Conservation (phyloP, 2,888 invertebrate genomes). For the Lochmaea crataegi region DNA sequence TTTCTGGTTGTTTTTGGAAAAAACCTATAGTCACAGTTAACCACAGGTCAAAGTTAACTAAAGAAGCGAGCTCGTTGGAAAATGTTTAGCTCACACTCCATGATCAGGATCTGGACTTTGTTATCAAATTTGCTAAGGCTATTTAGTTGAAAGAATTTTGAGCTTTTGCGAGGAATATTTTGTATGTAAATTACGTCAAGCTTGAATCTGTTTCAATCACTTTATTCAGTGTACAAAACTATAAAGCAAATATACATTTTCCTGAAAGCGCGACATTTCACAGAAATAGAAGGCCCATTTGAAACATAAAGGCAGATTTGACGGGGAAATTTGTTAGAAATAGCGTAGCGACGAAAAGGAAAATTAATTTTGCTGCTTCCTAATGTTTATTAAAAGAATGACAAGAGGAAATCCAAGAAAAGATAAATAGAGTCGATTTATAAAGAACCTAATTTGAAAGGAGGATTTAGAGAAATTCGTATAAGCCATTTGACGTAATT, state of each 20-base stretch:
- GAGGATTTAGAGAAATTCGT: constrained; percentile 52
- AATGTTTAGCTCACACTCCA: too few species aligned
- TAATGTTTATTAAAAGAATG: constrained; percentile 46
- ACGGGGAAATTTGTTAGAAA: constrained; percentile 36
- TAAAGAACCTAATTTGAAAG: constrained; percentile 46
- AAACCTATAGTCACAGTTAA: too few species aligned
- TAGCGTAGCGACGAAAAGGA: constrained; percentile 36
- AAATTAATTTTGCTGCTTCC: constrained; percentile 42
- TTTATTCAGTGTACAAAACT: constrained; percentile 18
- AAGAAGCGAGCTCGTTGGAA: too few species aligned
- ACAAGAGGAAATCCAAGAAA: constrained; percentile 42
- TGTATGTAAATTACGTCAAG: background rate
- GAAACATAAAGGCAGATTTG: constrained; percentile 38
- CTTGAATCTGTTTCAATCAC: constrained; percentile 5
- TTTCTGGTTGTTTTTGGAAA: too few species aligned
- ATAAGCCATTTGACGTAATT: constrained; percentile 55
- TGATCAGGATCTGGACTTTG: too few species aligned
- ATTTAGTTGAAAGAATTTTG: too few species aligned
- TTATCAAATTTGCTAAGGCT: too few species aligned
- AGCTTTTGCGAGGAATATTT: background rate
- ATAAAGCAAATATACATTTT: constrained; percentile 35
- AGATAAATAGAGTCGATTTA: constrained; percentile 46
- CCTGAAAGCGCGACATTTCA: constrained; percentile 33
- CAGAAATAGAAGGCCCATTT: constrained; percentile 28
- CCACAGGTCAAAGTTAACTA: too few species aligned